Evolutionary conservation across 2,113 vertebrate species (phyloP).

Genomic region (Pluvialis apricaria): DNA sequence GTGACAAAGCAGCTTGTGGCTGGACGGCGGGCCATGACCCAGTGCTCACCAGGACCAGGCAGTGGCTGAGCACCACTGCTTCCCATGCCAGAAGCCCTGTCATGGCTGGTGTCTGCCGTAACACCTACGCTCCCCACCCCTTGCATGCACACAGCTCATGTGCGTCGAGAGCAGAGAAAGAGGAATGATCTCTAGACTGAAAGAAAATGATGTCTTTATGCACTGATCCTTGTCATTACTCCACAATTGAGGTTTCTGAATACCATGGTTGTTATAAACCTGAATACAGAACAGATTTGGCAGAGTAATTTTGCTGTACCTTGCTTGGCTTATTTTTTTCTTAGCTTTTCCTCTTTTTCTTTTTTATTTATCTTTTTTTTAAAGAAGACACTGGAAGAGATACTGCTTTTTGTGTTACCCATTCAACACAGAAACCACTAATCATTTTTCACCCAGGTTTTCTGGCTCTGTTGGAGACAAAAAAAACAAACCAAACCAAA

Average conservation of each 20-base stretch:
- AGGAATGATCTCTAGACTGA: not conserved
- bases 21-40: not conserved
- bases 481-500: not conserved
- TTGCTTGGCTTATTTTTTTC: not conserved
- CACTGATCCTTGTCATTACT: not conserved
- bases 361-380: not conserved
- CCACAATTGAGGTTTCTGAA: not conserved
- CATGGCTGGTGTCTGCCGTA: fast-evolving
- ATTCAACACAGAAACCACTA: not conserved
- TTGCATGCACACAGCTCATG: fast-evolving
- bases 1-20: not conserved
- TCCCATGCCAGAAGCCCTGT: fast-evolving
- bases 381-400: not conserved
- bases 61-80: too few relatives aligned
- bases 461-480: not conserved
- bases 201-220: not conserved
- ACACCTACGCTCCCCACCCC: fast-evolving
- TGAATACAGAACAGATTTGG: not conserved
- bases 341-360: not conserved
- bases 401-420: not conserved
- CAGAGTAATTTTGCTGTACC: not conserved
- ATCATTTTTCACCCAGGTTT: not conserved
- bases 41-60: too few relatives aligned
- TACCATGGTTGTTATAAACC: not conserved
- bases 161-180: not conserved